Percentiles rank a stretch among this genome's conserved stretches.
phyloP scores from a whole-genome alignment of 2,113 vertebrate genomes.

The Corythornis madagascariensis region DNA sequence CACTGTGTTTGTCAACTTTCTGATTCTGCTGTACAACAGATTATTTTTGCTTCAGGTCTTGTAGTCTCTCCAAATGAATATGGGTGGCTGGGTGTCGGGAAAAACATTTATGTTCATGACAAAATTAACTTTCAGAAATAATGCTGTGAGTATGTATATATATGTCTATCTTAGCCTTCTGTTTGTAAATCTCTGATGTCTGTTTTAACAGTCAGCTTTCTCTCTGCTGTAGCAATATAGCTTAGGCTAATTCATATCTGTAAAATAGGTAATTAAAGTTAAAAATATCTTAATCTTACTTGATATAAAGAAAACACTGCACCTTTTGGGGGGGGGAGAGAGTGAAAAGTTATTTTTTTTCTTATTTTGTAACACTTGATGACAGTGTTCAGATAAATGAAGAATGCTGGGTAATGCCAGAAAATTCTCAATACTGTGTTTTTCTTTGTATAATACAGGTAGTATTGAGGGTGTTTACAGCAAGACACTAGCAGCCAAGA shows the following conservation, averaged over 20 bases:
- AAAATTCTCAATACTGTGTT: not conserved
- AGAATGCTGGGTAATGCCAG: not conserved
- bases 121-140: constrained; percentile 35
- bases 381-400: not conserved
- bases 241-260: not conserved
- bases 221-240: constrained; percentile 24
- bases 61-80: not conserved
- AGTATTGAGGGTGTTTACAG: not conserved
- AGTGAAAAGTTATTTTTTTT: not conserved
- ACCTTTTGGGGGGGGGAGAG: not conserved
- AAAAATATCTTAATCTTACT: constrained; percentile 1
- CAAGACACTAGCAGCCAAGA: not conserved
- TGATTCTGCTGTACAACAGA: not conserved
- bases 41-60: constrained; percentile 6
- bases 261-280: not conserved
- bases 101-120: not conserved
- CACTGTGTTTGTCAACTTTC: not conserved
- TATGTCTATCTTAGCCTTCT: constrained; percentile 4
- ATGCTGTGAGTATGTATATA: not conserved
- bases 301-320: not conserved
- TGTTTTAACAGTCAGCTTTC: constrained; percentile 27
- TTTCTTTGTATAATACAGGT: not conserved
- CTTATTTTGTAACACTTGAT: not conserved
- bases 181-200: constrained; percentile 29
- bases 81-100: not conserved